A percentile compares a stretch with the other conserved stretches of the same genome.
Conservation (phyloP, 2,113 vertebrate species). For the Vulpes vulpes region DNA sequence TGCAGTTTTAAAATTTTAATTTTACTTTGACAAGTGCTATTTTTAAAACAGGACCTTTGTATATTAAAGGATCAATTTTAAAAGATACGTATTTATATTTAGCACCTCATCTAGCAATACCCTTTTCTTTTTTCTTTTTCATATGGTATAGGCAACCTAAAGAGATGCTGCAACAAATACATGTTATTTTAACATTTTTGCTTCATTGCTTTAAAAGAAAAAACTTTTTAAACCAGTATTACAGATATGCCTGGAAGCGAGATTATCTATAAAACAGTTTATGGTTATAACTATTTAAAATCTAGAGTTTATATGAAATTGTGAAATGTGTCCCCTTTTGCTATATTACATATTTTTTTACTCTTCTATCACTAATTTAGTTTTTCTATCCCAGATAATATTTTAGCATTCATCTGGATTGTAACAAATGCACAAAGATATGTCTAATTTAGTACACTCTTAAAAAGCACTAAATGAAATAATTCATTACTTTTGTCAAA, state of each 20-base stretch:
- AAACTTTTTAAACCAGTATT: background rate
- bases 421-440: constrained; percentile 5
- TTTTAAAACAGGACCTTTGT: constrained; percentile 48
- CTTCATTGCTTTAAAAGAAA: constrained; percentile 20
- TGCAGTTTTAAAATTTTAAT: constrained; percentile 15
- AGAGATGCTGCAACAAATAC: background rate
- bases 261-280: constrained; percentile 32
- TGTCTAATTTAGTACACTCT: background rate
- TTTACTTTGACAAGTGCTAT: constrained; percentile 1
- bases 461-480: constrained; percentile 36
- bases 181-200: constrained; percentile 55
- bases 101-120: background rate
- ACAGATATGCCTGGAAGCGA: constrained; percentile 25
- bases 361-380: background rate
- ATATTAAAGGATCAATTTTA: constrained; percentile 38
- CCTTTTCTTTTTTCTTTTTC: background rate
- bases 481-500: constrained; percentile 19
- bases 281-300: constrained; percentile 44
- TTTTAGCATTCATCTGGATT: background rate
- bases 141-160: background rate
- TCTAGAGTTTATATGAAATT: constrained; percentile 7
- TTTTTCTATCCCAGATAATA: background rate
- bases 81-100: background rate
- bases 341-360: background rate
- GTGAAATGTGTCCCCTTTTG: constrained; percentile 1